phyloP scores from a whole-genome alignment of 1,140 invertebrate genomes.

The Aculops lycopersici region DNA sequence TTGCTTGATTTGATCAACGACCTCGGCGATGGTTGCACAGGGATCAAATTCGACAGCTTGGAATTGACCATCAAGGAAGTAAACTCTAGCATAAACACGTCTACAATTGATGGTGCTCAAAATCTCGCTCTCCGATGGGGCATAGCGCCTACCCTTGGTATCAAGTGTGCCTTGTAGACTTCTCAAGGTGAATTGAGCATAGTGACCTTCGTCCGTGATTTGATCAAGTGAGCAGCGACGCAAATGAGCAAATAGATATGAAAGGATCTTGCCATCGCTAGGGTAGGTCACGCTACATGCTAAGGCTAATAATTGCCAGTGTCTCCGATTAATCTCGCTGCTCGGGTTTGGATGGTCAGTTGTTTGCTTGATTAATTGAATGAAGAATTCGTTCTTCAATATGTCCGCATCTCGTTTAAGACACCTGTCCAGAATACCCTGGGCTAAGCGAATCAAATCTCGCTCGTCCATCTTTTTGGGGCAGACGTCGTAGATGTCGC shows the following conservation, averaged over 20 bases:
- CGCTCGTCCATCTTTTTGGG: slow-evolving; percentile 25
- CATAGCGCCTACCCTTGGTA: slow-evolving; percentile 48
- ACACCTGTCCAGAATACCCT: slow-evolving; percentile 54
- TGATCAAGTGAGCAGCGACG: slow-evolving; percentile 54
- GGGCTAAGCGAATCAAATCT: slow-evolving; percentile 53
- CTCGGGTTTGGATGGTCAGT: slow-evolving; percentile 56
- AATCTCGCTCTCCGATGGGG: slow-evolving; percentile 71
- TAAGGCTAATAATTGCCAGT: slow-evolving; percentile 66
- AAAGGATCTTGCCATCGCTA: slow-evolving; percentile 39
- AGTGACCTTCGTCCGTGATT: slow-evolving; percentile 70
- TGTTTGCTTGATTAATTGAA: slow-evolving; percentile 72
- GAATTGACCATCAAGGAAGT: slow-evolving; percentile 75
- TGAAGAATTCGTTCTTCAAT: slow-evolving; percentile 55
- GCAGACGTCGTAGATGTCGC: not conserved
- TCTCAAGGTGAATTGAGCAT: slow-evolving; percentile 67
- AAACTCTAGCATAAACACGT: slow-evolving; percentile 58
- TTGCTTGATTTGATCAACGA: slow-evolving; percentile 33
- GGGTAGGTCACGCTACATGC: slow-evolving; percentile 58
- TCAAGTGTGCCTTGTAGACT: slow-evolving; percentile 33
- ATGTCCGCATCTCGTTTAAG: slow-evolving; percentile 42
- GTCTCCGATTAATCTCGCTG: slow-evolving; percentile 45
- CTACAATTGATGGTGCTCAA: slow-evolving; percentile 60
- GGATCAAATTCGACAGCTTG: slow-evolving; percentile 78
- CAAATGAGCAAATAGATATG: slow-evolving; percentile 62
- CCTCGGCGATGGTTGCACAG: slow-evolving; percentile 56